These are phyloP conservation scores for Neoseiulus cucumeris DNA, from an alignment of 1,140 invertebrate species.

Conservation along the genomic window DNA sequence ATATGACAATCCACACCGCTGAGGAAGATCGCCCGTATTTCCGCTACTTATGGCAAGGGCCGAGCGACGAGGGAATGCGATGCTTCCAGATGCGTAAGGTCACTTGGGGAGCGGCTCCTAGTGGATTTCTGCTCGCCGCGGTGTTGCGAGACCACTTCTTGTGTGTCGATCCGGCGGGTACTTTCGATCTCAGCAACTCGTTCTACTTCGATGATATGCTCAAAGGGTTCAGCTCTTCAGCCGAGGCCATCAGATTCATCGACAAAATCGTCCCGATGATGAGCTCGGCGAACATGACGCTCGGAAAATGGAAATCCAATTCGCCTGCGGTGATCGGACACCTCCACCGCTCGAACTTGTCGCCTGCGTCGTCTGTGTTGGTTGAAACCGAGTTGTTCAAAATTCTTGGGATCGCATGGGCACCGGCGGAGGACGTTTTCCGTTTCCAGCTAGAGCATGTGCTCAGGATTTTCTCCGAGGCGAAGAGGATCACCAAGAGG, in stretches of 20 bases:
- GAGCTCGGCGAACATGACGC: neutral
- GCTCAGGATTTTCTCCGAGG: neutral
- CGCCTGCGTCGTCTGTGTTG: neutral
- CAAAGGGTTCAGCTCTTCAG: neutral
- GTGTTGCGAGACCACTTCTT: neutral
- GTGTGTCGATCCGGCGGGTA: neutral
- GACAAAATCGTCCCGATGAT: neutral
- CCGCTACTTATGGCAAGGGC: too few relatives aligned
- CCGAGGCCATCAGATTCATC: neutral
- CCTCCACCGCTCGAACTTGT: neutral
- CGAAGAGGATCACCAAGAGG: constrained; percentile 13
- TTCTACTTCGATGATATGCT: neutral
- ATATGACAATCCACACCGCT: too few relatives aligned
- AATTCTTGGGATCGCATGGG: constrained; percentile 9
- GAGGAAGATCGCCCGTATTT: too few relatives aligned
- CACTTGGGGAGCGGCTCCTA: too few relatives aligned
- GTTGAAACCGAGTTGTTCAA: neutral
- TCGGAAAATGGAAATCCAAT: neutral
- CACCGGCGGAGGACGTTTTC: constrained; percentile 4
- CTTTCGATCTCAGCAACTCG: neutral
- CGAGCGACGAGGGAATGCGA: neutral
- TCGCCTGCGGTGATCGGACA: neutral
- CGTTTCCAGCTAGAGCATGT: neutral
- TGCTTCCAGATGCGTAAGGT: neutral
- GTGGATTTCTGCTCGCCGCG: neutral